Percentiles rank a stretch among this genome's conserved stretches.
phyloP scores from a whole-genome alignment of 2,888 invertebrate species.

The Odontocolon sp. region DNA sequence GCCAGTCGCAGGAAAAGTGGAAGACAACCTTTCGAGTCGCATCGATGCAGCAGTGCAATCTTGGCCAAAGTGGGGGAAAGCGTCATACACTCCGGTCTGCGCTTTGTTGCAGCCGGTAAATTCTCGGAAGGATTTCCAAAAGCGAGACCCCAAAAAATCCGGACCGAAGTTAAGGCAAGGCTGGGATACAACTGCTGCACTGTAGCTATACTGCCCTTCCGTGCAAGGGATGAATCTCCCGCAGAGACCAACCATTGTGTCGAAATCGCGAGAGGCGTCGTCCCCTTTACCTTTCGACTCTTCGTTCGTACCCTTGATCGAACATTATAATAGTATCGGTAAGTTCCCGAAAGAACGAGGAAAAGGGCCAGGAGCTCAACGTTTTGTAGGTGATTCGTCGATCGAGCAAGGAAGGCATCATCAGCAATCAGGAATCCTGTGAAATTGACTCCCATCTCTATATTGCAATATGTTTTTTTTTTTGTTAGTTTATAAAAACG shows the following conservation, averaged over 20 bases:
- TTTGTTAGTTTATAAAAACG: no score
- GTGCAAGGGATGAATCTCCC: constrained; percentile 59
- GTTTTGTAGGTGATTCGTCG: constrained; percentile 10
- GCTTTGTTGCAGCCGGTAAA: constrained; percentile 67
- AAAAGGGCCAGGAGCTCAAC: constrained; percentile 12
- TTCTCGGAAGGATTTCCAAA: constrained; percentile 77
- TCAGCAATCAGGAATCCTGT: neutral
- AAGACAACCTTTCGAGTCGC: neutral
- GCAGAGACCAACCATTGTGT: constrained; percentile 71
- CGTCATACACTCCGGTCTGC: neutral
- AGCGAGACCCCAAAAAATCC: constrained; percentile 58
- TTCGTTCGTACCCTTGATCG: constrained; percentile 23
- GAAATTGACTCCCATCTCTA: neutral
- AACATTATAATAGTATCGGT: constrained; percentile 39
- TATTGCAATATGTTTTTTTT: neutral
- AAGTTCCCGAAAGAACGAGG: neutral
- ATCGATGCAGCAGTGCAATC: neutral
- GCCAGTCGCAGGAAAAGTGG: neutral
- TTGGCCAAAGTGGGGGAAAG: neutral
- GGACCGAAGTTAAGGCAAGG: neutral
- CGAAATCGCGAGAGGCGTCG: constrained; percentile 48
- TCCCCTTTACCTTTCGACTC: constrained; percentile 57
- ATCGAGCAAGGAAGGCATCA: neutral
- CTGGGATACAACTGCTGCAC: neutral
- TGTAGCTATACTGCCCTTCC: constrained; percentile 2